Evolutionary conservation across 2,797 vertebrate genomes (phyloP), one percentile per base, ranked within the genome.

Genomic region (Cryptoprocta ferox): DNA sequence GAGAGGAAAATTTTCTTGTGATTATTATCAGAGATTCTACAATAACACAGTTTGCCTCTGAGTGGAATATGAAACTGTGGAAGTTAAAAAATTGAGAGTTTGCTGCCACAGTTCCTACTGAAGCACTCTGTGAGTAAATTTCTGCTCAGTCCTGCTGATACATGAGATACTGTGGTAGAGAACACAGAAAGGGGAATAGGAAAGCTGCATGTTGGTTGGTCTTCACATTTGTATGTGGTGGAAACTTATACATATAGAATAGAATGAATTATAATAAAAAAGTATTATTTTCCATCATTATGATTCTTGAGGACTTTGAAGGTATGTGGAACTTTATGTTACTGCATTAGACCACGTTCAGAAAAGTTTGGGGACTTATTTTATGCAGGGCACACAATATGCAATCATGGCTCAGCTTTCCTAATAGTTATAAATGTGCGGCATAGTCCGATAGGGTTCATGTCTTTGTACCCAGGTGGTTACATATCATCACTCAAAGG

Each of bases 401-500:
- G 48, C 59, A 94, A 95, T 95, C 81, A 94, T 68, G 79, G 73
- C 68, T 97, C 32, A 91, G 87, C 32, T 97, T 65, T 95, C 13
- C 63, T 5, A 59, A 66, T 66, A 86, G 97, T 92, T 95, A 97
- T 94, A 96, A 95, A 95, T 96, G 90, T 95, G 70, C 4, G 0
- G 65, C 66, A 50, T 19, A 93, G 92, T 93, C 96, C 0, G 39
- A 92, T 53, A 97, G 94, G 96, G 97, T 97, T 98, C 97, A 95
- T 68, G 75, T 97, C 97, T 96, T 94, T 97, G 94, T 97, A 95
- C 96, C 83, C 76, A 87, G 91, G 92, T 97, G 93, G 89, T 95
- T 98, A 96, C 92, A 93, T 97, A 98, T 95, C 96, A 98, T 98
- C 92, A 98, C 80, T 98, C 96, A 98, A 94, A 97, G 65, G 90